Conservation (phyloP, 1,140 invertebrate species). For the Heliconius himera region DNA sequence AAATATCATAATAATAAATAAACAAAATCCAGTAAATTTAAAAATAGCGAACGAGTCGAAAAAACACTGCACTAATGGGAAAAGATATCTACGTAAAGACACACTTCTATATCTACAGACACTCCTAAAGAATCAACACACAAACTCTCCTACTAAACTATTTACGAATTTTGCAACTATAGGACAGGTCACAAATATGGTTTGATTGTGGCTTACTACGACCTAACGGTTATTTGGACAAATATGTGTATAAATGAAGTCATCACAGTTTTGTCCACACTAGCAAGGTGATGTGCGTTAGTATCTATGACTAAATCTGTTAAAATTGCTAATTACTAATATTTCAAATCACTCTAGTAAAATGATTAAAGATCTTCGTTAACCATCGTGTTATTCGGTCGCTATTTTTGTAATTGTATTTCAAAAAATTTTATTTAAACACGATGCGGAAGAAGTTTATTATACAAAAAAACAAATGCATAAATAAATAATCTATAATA, state of each 20-base stretch:
- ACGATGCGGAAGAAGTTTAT: conserved; percentile 76
- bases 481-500: conserved; percentile 69
- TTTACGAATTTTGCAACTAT: conserved; percentile 78
- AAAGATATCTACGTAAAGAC: conserved; percentile 60
- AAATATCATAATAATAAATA: conserved; percentile 17
- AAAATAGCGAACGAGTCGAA: conserved; percentile 51
- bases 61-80: conserved; percentile 45
- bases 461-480: conserved; percentile 58
- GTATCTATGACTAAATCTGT: conserved; percentile 39
- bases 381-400: conserved; percentile 45
- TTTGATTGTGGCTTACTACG: conserved; percentile 70
- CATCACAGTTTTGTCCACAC: conserved; percentile 62
- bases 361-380: conserved; percentile 38
- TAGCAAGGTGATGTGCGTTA: conserved; percentile 65
- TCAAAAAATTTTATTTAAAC: conserved; percentile 61
- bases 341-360: conserved; percentile 27
- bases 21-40: conserved; percentile 42
- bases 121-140: conserved; percentile 60
- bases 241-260: conserved; percentile 53
- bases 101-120: conserved; percentile 65
- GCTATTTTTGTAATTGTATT: conserved; percentile 43
- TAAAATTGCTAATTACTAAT: conserved; percentile 32
- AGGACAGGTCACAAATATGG: conserved; percentile 70
- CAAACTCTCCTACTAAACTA: conserved; percentile 56
- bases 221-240: conserved; percentile 55